Conservation (phyloP, 2,113 vertebrate species). For the Aythya baeri region DNA sequence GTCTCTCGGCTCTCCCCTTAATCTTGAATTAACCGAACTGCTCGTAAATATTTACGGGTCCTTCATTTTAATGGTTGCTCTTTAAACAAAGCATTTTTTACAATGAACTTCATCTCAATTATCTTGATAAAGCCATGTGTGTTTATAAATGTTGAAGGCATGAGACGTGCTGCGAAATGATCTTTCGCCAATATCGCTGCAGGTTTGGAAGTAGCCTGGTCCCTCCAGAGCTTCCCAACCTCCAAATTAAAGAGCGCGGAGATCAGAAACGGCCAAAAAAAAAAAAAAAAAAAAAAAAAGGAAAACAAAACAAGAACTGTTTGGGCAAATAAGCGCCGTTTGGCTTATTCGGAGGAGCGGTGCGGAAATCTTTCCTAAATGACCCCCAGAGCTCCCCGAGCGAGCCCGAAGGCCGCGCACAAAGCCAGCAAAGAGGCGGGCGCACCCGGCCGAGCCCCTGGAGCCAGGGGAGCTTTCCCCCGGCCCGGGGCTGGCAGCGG, state of each 20-base stretch:
- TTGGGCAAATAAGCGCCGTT: neutral
- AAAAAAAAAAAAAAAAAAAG: fast-evolving
- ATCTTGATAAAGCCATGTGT: conserved; percentile 62
- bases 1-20: conserved; percentile 32
- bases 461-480: no score
- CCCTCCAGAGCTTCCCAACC: neutral
- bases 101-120: conserved; percentile 84
- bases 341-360: no score
- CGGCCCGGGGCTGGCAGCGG: no score
- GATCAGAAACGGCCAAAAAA: neutral
- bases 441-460: no score
- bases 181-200: neutral
- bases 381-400: no score
- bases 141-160: conserved; percentile 39
- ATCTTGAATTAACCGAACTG: conserved; percentile 47
- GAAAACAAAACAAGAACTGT: no score
- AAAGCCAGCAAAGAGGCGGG: no score
- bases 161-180: neutral
- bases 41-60: conserved; percentile 64
- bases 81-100: conserved; percentile 70
- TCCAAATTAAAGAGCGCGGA: neutral
- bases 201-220: neutral
- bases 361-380: no score
- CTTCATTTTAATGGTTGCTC: conserved; percentile 65
- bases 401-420: no score